Base-by-base conservation (phyloP, 37 sponge, comb jelly and placozoan genomes). In the Halichondria panicea region DNA sequence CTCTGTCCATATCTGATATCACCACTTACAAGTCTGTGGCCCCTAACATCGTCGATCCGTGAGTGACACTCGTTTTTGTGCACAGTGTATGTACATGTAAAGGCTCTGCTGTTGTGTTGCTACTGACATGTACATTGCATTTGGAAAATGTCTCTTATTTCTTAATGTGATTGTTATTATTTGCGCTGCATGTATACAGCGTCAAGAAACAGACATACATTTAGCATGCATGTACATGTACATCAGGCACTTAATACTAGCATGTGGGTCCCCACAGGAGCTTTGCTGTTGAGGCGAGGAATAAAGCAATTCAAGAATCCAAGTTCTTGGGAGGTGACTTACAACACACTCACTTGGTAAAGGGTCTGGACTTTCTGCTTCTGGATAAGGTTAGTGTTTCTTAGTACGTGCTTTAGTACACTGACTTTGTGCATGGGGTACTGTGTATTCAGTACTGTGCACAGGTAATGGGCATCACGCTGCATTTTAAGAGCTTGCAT, bases 291-390 rank as follows among this genome's bases (percentile, higher is more conserved):
- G 95, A 66, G 21, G 91, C 90, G 68, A 79, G 96, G 38, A 92
- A 84, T 44, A 86, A 90, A 60, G 92, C 71, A 4, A 98, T 98
- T 50, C 82, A 90, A 46, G 99, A 98, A 68, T 90, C 91, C 61
- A 98, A 98, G 60, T 98, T 85, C 44, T 75, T 98, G 15, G 99
- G 99, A 32, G 99, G 99, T 43, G 99, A 98, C 76, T 90, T 98
- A 94, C 87, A 95, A 55, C 99, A 98, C 48, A 98, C 99, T 25
- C 99, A 98, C 71, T 71, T 98, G 69, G 99, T 98, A 84, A 98
- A 98, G 68, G 99, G 99, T 1, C 77, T 98, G 70, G 99, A 98
- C 45, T 98, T 87, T 81, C 94, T 92, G 0, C 85, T 98, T 15
- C 84, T 95, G 63, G 93, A 98, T 58, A 99, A 99, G 87, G 97